Evolutionary conservation across 2,888 invertebrate species (phyloP), one percentile per base, ranked within the genome.

Genomic region (Psylliodes chrysocephalus): DNA sequence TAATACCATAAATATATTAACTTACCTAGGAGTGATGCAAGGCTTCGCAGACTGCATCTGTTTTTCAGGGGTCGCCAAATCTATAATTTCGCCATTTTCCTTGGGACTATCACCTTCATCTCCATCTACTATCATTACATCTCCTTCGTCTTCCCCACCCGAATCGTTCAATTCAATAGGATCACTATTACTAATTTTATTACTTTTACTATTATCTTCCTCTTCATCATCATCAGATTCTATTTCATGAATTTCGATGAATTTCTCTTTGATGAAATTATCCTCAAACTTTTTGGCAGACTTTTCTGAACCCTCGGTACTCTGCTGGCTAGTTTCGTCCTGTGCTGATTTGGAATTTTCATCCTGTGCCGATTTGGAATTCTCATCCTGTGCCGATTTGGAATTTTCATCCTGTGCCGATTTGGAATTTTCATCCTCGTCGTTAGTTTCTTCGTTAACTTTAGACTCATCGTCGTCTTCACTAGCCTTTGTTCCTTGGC

Each of bases 31-130:
- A 69, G 72, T 78, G 3, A 73, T 44, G 3, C 47, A 17, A 6
- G 67, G 59, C 10, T 67, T 72, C 10, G 67, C 54, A n/a, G 65
- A 72, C 67, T 40, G 18, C 2, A 22, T n/a, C 2, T 68, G 63
- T 72, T 85, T 77, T 84, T 85, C 74, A 82, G 82, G 75, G 80
- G 80, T 77, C 22, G 66, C 79, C 57, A 75, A 66, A 42, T 78
- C 77, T 53, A 80, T 77, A 42, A 80, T 72, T 63, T 78, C 77
- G 12, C 76, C 77, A 57, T 79, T 78, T 54, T 75, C 73, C 71
- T 75, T 79, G 6, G 77, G 75, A 15, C 62, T 73, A 2, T 7
- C 38, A 17, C 2, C 42, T 7, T 8, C 33, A 10, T 52, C 52
- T 0, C 14, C 33, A 49, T 81, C 80, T 7, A 82, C 77, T 18